A percentile compares a stretch with the other conserved stretches of the same genome.
Conservation (phyloP, 2,113 vertebrate species). For the Isurus oxyrinchus region DNA sequence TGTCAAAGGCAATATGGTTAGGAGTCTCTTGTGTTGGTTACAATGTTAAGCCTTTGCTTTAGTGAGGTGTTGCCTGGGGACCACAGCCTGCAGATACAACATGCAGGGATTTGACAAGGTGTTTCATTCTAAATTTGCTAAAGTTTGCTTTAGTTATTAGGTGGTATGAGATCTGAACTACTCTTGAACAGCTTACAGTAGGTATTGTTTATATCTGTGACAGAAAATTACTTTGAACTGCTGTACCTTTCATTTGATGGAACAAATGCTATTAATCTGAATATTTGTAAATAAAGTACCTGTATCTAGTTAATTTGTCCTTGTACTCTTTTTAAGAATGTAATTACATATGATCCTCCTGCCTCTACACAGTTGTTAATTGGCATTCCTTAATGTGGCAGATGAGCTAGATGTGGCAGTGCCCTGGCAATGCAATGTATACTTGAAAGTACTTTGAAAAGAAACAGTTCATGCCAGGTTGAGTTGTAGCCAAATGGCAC, state of each 20-base stretch:
- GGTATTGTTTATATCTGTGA: slow-evolving; percentile 64
- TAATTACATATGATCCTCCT: neutral
- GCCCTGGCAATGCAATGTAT: slow-evolving; percentile 16
- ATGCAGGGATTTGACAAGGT: slow-evolving; percentile 43
- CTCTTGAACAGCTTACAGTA: slow-evolving; percentile 52
- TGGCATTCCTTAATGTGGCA: slow-evolving; percentile 7
- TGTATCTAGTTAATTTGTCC: slow-evolving; percentile 67
- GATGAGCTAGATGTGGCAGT: neutral
- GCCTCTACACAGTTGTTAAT: neutral
- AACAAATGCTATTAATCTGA: slow-evolving; percentile 81
- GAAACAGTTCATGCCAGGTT: neutral
- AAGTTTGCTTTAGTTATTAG: slow-evolving; percentile 45
- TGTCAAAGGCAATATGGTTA: neutral
- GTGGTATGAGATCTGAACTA: slow-evolving; percentile 54
- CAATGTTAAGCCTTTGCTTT: slow-evolving; percentile 50
- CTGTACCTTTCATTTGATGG: slow-evolving; percentile 75
- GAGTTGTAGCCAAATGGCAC: slow-evolving; percentile 21
- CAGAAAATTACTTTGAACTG: slow-evolving; percentile 63
- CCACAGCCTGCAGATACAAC: slow-evolving; percentile 57
- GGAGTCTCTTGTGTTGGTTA: slow-evolving; percentile 54
- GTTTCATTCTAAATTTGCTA: slow-evolving; percentile 43
- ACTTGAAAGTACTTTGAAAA: neutral
- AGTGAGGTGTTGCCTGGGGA: slow-evolving; percentile 59
- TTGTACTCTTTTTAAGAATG: slow-evolving; percentile 28
- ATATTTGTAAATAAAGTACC: slow-evolving; percentile 89